phyloP scores from a whole-genome alignment of 2,888 invertebrate species.

The Frankliniella intonsa region DNA sequence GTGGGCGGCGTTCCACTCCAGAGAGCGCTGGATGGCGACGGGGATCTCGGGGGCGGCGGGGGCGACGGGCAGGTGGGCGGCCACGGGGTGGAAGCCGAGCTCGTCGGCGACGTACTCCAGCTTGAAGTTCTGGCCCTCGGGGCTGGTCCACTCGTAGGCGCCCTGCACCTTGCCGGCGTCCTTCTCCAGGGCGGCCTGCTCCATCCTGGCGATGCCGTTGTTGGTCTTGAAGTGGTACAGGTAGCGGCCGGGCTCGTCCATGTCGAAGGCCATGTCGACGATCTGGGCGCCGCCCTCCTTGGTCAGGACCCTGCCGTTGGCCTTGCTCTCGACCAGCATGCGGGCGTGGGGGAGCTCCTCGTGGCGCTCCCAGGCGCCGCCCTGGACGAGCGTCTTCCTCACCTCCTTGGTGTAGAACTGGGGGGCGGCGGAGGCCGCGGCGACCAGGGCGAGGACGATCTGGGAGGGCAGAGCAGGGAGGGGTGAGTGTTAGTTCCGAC shows the following conservation, averaged over 20 bases:
- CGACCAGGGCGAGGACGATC: constrained; percentile 1
- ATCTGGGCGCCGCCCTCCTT: background rate
- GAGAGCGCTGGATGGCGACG: constrained; percentile 11
- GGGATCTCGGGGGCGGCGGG: background rate
- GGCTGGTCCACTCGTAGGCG: constrained; percentile 11
- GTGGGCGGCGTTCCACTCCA: background rate
- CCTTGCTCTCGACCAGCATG: background rate
- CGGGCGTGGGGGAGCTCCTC: background rate
- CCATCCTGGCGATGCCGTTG: constrained; percentile 12
- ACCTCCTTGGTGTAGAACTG: background rate
- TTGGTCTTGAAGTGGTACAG: constrained; percentile 10
- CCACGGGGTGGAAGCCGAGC: background rate
- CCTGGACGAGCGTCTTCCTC: background rate
- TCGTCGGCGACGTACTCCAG: constrained; percentile 13
- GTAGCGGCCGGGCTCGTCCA: background rate
- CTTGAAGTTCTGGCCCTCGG: constrained; percentile 6
- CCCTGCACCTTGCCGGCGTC: constrained; percentile 3
- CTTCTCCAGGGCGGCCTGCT: background rate
- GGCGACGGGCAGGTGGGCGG: constrained; percentile 9
- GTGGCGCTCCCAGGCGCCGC: background rate
- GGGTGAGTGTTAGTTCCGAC: background rate
- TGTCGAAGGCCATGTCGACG: constrained; percentile 1
- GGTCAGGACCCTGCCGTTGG: background rate
- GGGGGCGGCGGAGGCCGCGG: background rate
- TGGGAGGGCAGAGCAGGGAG: background rate